phyloP scores from a whole-genome alignment of 2,888 invertebrate genomes.

The Drosophila trichaetosa region DNA sequence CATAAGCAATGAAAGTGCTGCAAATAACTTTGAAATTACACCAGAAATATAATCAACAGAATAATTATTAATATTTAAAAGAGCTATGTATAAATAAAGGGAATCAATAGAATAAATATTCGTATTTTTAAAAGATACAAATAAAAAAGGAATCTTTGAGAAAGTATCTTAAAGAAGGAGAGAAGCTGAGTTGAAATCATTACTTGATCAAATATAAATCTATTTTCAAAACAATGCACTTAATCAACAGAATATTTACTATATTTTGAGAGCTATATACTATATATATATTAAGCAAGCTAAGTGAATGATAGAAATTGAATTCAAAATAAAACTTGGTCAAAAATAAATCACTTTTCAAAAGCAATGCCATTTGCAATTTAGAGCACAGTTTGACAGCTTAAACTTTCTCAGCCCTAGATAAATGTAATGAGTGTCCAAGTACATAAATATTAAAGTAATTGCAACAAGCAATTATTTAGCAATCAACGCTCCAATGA shows the following conservation, averaged over 20 bases:
- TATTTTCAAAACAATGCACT: no score
- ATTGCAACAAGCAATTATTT: constrained; percentile 44
- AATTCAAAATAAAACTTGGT: no score
- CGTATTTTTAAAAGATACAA: no score
- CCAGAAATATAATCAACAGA: neutral
- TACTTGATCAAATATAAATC: neutral
- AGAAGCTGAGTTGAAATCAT: neutral
- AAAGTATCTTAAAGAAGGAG: neutral
- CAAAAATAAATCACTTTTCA: neutral
- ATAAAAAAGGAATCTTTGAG: neutral
- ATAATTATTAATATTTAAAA: neutral
- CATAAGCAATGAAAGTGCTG: neutral
- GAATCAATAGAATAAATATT: neutral
- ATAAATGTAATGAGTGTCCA: neutral
- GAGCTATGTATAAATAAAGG: neutral
- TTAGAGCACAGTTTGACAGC: no score
- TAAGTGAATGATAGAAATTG: no score
- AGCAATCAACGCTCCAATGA: constrained; percentile 33
- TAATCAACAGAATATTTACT: neutral
- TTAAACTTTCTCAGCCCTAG: neutral
- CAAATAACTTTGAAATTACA: neutral
- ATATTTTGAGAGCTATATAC: neutral
- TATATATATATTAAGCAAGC: neutral
- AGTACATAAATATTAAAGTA: constrained; percentile 11
- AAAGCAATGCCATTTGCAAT: no score